Percentiles rank a stretch among this genome's conserved stretches.
Conservation (phyloP, 2,888 invertebrate species). For the Drosophila macrospina region DNA sequence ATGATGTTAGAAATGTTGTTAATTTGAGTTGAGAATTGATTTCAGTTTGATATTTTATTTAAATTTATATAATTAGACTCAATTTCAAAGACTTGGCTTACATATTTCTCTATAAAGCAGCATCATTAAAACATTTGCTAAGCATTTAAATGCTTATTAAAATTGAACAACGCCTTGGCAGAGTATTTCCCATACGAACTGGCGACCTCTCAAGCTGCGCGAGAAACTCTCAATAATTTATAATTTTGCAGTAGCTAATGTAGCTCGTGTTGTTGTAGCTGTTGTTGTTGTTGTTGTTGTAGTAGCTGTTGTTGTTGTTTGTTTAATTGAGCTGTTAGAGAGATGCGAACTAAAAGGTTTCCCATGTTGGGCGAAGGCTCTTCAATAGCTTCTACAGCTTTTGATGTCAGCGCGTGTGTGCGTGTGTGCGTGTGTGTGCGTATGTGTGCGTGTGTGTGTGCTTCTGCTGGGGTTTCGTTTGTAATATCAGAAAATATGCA, state of each 20-base stretch:
- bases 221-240: conserved; percentile 5
- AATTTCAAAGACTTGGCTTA: too few species aligned
- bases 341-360: conserved; percentile 66
- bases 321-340: conserved; percentile 3
- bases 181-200: too few species aligned
- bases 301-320: conserved; percentile 9
- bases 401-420: too few species aligned
- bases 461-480: conserved; percentile 5
- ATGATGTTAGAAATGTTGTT: too few species aligned
- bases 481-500: conserved; percentile 33
- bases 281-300: not conserved
- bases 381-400: conserved; percentile 8
- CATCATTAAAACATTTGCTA: too few species aligned
- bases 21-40: too few species aligned
- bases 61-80: too few species aligned
- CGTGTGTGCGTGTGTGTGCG: not conserved
- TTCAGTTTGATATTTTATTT: too few species aligned
- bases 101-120: too few species aligned
- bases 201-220: too few species aligned
- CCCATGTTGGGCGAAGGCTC: conserved; percentile 45
- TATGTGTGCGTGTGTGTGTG: conserved; percentile 28
- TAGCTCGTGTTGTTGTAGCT: conserved; percentile 3
- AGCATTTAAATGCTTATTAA: too few species aligned
- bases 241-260: conserved; percentile 10
- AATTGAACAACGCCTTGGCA: too few species aligned